Percentiles rank a stretch among this genome's conserved stretches.
Evolutionary conservation across 2,888 invertebrate species (phyloP).

Genomic region (Taenaris catops): DNA sequence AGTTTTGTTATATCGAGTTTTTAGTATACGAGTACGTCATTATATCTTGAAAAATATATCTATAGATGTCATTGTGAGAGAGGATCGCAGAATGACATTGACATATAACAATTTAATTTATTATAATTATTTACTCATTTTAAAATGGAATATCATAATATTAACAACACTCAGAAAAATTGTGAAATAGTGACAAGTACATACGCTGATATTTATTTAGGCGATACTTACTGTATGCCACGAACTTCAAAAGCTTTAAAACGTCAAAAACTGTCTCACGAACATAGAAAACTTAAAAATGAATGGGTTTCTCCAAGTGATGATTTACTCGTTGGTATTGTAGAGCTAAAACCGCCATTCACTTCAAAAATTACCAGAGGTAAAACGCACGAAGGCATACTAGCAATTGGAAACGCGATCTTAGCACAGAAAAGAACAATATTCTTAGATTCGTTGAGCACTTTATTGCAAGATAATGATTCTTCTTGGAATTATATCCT

Average conservation of each 20-base stretch:
- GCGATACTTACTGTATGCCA: constrained; percentile 37
- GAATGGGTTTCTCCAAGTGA: constrained; percentile 68
- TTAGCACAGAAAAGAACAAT: constrained; percentile 40
- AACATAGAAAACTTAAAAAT: constrained; percentile 19
- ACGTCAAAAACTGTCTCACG: constrained; percentile 8
- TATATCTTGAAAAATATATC: too few relatives aligned
- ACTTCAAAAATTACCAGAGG: constrained; percentile 67
- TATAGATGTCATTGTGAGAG: too few relatives aligned
- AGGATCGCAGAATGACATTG: too few relatives aligned
- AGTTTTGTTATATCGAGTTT: too few relatives aligned
- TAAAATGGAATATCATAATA: constrained; percentile 24
- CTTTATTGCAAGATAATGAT: constrained; percentile 49
- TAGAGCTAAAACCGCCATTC: constrained; percentile 59
- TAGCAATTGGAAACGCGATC: constrained; percentile 51
- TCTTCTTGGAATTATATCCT: constrained; percentile 53
- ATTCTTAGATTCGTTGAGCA: constrained; percentile 37
- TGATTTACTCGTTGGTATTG: constrained; percentile 47
- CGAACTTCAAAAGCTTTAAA: constrained; percentile 11
- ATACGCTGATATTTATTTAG: constrained; percentile 57
- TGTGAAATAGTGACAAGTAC: constrained; percentile 49
- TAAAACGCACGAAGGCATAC: constrained; percentile 59
- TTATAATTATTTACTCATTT: constrained; percentile 1
- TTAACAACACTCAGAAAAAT: constrained; percentile 31
- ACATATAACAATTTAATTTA: too few relatives aligned
- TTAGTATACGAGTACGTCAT: too few relatives aligned